Base-by-base conservation (phyloP, 2,797 vertebrate genomes). In the Neoniphon sammara region DNA sequence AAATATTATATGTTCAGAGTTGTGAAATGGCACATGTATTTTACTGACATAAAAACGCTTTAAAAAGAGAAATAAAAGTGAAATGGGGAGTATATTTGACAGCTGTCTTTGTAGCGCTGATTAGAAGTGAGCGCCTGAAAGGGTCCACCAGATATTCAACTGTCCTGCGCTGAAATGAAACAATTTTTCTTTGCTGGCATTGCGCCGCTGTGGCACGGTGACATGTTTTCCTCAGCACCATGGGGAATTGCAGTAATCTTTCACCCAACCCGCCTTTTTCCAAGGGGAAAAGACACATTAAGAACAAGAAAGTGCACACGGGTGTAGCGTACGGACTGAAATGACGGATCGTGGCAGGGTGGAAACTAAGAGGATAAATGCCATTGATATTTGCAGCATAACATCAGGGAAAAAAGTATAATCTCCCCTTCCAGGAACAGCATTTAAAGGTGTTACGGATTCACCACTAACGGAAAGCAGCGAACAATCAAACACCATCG, bases 231-330 rank as follows among this genome's bases (percentile, higher is more conserved):
- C n/a, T 66, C 34, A 11, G 64, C 61, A 7, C 55, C 25, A 2
- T 27, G 67, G 18, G 58, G 44, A 71, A 79, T 58, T 7, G 60
- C 66, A 20, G 75, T 50, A 57, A 85, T 85, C 78, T 34, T 66
- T 84, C 75, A 78, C 66, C 36, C 36, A 20, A 49, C 7, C 50
- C 36, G 61, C 85, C 72, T 77, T 70, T 27, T 31, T 63, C 58
- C 70, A 56, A 75, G 69, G 63, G 63, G 61, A 75, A 73, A 78
- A 70, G 56, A 67, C 17, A 42, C 81, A 87, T 87, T 76, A 75
- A 7, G 39, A 78, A 63, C 10, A 66, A 58, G 14, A 14, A 12
- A 39, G 61, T 25, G 25, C 17, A 59, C 61, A 65, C 25, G 31
- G 20, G 60, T 50, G 23, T 25, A 68, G 63, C 73, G 3, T 52